These are phyloP conservation scores for Psilopsiagon aurifrons DNA, from an alignment of 2,113 vertebrate genomes.

Conservation along the genomic window DNA sequence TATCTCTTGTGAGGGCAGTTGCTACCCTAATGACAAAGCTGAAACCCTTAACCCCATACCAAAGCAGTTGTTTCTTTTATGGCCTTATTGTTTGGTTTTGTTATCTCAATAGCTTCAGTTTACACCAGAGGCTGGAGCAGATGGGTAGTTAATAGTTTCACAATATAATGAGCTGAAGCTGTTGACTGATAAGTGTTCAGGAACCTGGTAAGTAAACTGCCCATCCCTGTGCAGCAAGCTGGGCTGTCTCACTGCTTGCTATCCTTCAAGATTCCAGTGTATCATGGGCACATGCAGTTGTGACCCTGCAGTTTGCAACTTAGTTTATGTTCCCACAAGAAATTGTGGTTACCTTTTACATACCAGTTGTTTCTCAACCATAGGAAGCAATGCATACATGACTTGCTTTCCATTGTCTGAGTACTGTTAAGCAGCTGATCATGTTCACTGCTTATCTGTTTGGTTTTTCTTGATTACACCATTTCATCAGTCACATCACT, in stretches of 20 bases:
- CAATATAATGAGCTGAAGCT: not conserved
- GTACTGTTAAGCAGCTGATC: not conserved
- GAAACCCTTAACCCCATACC: not conserved
- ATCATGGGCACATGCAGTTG: fast-evolving
- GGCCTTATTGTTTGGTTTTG: not conserved
- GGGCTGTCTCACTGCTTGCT: not conserved
- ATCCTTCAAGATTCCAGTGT: not conserved
- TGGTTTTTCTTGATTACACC: not conserved
- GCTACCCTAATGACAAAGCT: not conserved
- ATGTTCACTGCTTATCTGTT: not conserved
- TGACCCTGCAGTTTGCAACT: not conserved
- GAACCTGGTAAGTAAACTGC: not conserved
- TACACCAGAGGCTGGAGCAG: not conserved
- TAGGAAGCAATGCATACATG: not conserved
- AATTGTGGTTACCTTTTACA: not conserved
- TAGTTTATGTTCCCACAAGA: not conserved
- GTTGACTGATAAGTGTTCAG: not conserved
- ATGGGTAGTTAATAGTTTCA: not conserved
- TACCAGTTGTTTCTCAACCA: not conserved
- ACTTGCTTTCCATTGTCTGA: not conserved
- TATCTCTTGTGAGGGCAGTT: not conserved
- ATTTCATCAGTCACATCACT: not conserved
- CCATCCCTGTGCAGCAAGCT: not conserved
- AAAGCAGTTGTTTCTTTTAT: not conserved
- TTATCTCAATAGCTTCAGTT: not conserved